Evolutionary conservation across 2,888 invertebrate species (phyloP).

Genomic region (Andricus quercusramuli): DNA sequence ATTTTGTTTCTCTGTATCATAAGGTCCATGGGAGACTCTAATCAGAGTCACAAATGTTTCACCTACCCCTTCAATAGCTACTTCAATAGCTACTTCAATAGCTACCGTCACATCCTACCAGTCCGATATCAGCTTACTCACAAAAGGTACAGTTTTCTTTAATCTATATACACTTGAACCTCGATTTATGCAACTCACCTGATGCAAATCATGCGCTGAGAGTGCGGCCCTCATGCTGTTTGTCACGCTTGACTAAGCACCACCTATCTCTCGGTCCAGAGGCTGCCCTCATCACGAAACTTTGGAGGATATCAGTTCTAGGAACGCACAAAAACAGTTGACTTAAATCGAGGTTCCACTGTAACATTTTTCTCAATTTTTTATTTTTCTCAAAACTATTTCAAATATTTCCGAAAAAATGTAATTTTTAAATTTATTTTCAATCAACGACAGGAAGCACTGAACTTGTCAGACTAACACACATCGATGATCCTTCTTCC

Average conservation of each 20-base stretch:
- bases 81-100: constrained; percentile 10
- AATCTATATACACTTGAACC: background rate
- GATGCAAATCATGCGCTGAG: no score
- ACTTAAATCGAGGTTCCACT: no score
- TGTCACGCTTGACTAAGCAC: no score
- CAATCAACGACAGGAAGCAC: constrained; percentile 26
- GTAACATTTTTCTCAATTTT: background rate
- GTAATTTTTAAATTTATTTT: background rate
- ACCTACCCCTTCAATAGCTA: background rate
- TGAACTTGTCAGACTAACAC: constrained; percentile 77
- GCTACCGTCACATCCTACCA: no score
- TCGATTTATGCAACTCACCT: no score
- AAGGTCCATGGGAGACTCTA: constrained; percentile 7
- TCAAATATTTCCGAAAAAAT: background rate
- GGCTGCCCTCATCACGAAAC: no score
- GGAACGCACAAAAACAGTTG: no score
- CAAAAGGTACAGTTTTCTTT: background rate
- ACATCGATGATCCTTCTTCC: constrained; percentile 82
- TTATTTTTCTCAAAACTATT: background rate
- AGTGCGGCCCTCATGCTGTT: no score
- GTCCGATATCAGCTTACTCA: background rate
- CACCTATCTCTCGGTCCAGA: no score
- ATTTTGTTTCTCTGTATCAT: background rate
- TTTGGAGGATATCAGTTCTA: no score
- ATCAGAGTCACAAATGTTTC: background rate